Evolutionary conservation across 2,113 vertebrate species (phyloP).

Genomic region (Clarias magur): DNA sequence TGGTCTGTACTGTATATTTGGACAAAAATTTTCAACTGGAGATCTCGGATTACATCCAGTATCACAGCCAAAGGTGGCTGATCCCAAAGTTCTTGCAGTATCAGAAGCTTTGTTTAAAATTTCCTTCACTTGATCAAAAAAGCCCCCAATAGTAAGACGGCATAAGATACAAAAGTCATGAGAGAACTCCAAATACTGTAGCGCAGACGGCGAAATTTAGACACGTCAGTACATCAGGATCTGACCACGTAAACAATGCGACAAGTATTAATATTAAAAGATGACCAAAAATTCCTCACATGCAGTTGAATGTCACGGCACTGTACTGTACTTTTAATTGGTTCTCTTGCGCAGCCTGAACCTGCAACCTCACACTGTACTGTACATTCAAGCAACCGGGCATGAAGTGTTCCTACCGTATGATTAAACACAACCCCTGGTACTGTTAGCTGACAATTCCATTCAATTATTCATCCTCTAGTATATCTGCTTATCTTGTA

Average conservation of each 20-base stretch:
- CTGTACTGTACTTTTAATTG: too few relatives aligned
- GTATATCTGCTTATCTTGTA: too few relatives aligned
- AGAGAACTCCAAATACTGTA: not conserved
- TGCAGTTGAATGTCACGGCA: too few relatives aligned
- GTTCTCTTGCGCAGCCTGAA: too few relatives aligned
- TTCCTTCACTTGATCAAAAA: not conserved
- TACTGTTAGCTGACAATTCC: too few relatives aligned
- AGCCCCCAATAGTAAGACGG: too few relatives aligned
- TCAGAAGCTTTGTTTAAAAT: not conserved
- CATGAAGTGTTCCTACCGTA: too few relatives aligned
- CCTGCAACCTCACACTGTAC: too few relatives aligned
- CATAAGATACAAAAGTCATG: not conserved
- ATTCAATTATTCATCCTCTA: too few relatives aligned
- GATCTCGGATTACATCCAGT: not conserved
- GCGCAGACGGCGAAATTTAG: not conserved
- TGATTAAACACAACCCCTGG: too few relatives aligned
- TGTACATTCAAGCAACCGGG: too few relatives aligned
- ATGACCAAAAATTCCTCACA: not conserved
- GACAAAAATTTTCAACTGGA: not conserved
- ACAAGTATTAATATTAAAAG: not conserved
- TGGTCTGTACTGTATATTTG: not conserved
- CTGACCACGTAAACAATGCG: not conserved
- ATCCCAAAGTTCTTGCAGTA: not conserved
- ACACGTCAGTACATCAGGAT: not conserved
- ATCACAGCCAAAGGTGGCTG: not conserved